Conservation (phyloP, 1,140 invertebrate genomes). For the Zaprionus vittiger region DNA sequence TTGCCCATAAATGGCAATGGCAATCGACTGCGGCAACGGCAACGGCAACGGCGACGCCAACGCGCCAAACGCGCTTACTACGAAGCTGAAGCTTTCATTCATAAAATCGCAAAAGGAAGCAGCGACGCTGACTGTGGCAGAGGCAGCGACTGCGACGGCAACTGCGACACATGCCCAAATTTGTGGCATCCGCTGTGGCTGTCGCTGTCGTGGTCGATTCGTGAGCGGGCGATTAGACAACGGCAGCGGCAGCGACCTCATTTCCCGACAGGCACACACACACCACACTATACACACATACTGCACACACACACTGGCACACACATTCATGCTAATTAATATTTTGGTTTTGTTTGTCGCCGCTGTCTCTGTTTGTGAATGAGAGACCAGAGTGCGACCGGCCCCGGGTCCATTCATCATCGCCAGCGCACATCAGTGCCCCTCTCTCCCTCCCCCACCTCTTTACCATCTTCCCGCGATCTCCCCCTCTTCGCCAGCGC, state of each 20-base stretch:
- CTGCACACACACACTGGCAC: constrained; percentile 14
- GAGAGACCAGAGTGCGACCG: constrained; percentile 53
- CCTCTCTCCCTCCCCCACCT: background rate
- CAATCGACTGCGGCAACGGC: constrained; percentile 44
- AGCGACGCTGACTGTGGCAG: constrained; percentile 42
- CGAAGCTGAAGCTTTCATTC: constrained; percentile 69
- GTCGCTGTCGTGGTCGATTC: constrained; percentile 60
- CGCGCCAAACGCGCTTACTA: constrained; percentile 60
- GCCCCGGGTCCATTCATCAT: constrained; percentile 59
- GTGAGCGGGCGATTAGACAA: constrained; percentile 69
- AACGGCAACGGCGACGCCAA: constrained; percentile 40
- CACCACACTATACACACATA: background rate
- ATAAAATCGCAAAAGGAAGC: constrained; percentile 79
- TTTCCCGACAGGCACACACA: constrained; percentile 17
- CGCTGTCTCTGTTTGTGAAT: constrained; percentile 60
- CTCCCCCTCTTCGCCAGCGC: background rate
- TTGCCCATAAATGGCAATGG: constrained; percentile 71
- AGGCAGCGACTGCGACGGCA: constrained; percentile 26
- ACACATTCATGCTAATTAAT: constrained; percentile 72
- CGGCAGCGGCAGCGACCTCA: constrained; percentile 33
- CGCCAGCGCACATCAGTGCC: constrained; percentile 41
- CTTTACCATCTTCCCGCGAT: background rate
- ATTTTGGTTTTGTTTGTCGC: constrained; percentile 72
- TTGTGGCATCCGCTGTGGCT: constrained; percentile 73
- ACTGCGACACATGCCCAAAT: constrained; percentile 73